phyloP scores from a whole-genome alignment of 2,888 invertebrate genomes.

The Microplitis manilae region DNA sequence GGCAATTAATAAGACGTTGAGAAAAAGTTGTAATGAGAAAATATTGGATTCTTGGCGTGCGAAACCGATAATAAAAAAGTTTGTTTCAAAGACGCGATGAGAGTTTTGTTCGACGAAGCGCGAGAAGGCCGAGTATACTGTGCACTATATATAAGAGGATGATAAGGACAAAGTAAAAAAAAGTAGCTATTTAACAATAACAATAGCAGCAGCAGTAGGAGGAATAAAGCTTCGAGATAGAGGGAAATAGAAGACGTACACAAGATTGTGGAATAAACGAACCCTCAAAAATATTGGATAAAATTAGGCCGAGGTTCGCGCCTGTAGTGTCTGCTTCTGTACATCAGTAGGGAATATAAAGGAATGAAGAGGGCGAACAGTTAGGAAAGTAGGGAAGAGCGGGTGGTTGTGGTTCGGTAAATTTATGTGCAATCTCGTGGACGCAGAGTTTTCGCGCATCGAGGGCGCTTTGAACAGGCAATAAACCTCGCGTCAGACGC shows the following conservation, averaged over 20 bases:
- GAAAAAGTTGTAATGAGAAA: slow-evolving; percentile 44
- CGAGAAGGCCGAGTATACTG: not conserved
- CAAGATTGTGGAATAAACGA: not conserved
- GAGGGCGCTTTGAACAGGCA: slow-evolving; percentile 57
- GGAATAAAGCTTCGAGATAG: not conserved
- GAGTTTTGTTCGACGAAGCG: not conserved
- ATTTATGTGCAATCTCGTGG: slow-evolving; percentile 64
- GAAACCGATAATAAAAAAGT: slow-evolving; percentile 35
- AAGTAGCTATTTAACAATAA: no score
- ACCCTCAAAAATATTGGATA: not conserved
- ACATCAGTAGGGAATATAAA: not conserved
- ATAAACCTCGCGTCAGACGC: slow-evolving; percentile 58
- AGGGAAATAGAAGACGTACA: not conserved
- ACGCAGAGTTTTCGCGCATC: slow-evolving; percentile 61
- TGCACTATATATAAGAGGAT: no score
- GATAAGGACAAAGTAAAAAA: no score
- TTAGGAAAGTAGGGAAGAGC: not conserved
- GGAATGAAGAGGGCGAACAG: slow-evolving; percentile 8
- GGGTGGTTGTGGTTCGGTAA: slow-evolving; percentile 38
- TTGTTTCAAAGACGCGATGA: slow-evolving; percentile 21
- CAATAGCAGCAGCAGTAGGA: not conserved
- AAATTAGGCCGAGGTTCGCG: slow-evolving; percentile 22
- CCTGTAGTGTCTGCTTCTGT: not conserved
- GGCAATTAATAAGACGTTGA: slow-evolving; percentile 41
- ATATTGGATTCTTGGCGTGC: slow-evolving; percentile 37